Base-by-base conservation (phyloP, 1,140 invertebrate genomes). In the Myzus persicae region DNA sequence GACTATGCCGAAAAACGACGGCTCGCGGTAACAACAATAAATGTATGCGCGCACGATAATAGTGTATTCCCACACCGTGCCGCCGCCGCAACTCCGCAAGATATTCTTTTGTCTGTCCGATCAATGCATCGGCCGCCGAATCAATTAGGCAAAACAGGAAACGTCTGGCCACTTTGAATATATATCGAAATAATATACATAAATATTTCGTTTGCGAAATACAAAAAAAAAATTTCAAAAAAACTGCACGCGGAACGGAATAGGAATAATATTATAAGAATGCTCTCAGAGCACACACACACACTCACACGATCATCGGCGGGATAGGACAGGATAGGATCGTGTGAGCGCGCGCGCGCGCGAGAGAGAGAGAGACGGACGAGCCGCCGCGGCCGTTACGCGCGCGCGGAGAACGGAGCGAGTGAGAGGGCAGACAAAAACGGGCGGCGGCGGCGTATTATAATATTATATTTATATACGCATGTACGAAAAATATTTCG, bases 141-240 rank as follows among this genome's bases (percentile, higher is more conserved):
- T 92, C 91, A 92, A 92, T 92, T 92, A 92, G 91, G 91, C 91
- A 92, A 92, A 92, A 92, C 91, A 92, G 91, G 91, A 92, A 92
- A 92, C 91, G 91, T 92, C 91, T 84, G 91, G 46, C 44, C 91
- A 84, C 81, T 92, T 92, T 92, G 91, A 92, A 92, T 92, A 92
- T 40, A 36, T 24, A 36, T 81, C 59, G 42, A 84, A 44, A 51
- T 26, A 51, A 92, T 91, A 91, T 91, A 91, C 67, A 91, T 91
- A 91, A 91, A 91, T 92, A 92, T 92, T 92, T 92, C 44, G 91
- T 84, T 48, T 51, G 22, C 76, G n/a, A 18, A 44, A 76, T 26
- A 90, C 22, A 38, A 36, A 48, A 42, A 31, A 51, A 90, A 31
- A 90, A n/a, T n/a, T n/a, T n/a, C n/a, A n/a, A 90, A 31, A 88